Percentiles rank a stretch among this genome's conserved stretches.
These are phyloP conservation scores for Metacarcinus magister DNA, from an alignment of 2,888 invertebrate genomes.

Conservation along the genomic window DNA sequence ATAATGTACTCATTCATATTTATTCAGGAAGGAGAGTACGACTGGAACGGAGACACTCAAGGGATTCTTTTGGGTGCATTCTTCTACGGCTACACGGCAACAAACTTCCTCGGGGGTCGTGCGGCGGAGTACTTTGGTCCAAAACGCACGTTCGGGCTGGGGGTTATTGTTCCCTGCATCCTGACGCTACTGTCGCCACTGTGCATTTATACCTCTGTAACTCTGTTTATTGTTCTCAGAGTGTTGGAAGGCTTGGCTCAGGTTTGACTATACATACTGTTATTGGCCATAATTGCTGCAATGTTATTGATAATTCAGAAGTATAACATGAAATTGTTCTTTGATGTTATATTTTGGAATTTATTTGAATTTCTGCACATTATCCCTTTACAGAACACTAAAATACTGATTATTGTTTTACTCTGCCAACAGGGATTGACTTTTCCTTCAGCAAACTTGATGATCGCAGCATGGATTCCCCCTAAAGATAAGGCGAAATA, in stretches of 20 bases:
- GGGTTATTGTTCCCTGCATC: constrained; percentile 91
- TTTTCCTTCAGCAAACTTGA: constrained; percentile 98
- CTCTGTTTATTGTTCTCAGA: constrained; percentile 90
- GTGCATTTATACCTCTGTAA: constrained; percentile 89
- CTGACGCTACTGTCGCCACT: constrained; percentile 93
- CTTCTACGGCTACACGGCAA: constrained; percentile 73
- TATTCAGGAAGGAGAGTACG: neutral
- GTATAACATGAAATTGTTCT: neutral
- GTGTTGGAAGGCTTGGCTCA: constrained; percentile 93
- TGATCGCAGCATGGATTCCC: constrained; percentile 96
- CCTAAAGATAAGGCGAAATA: constrained; percentile 95
- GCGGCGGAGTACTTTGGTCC: constrained; percentile 93
- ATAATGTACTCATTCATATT: neutral
- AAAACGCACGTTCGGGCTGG: constrained; percentile 93
- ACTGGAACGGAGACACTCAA: constrained; percentile 86
- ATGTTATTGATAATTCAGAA: neutral
- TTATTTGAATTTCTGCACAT: neutral
- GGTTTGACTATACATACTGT: constrained; percentile 86
- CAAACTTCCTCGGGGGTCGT: constrained; percentile 84
- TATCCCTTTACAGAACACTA: neutral
- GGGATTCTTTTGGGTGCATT: constrained; percentile 90
- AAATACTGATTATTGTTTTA: neutral
- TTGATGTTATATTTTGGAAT: neutral
- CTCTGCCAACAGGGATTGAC: constrained; percentile 89
- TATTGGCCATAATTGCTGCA: too few relatives aligned